Conservation (phyloP, 2,113 vertebrate genomes). For the Mormyrus iriodes region DNA sequence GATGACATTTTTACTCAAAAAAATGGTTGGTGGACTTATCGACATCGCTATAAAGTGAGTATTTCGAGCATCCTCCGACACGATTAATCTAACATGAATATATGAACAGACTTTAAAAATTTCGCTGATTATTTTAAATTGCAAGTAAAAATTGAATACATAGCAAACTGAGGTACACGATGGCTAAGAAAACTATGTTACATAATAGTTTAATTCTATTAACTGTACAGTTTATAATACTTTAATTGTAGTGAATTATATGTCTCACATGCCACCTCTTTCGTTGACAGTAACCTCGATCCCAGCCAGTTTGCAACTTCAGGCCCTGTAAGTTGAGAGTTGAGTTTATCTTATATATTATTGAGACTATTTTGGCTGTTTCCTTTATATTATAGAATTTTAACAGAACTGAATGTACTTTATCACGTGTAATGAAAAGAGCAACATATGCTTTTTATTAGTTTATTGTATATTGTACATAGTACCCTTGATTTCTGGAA, state of each 20-base stretch:
- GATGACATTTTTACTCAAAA: neutral
- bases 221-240: neutral
- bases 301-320: constrained; percentile 48
- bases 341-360: no score
- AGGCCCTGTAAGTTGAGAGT: constrained; percentile 56
- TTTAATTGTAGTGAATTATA: neutral
- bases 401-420: neutral
- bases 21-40: neutral
- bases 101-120: neutral
- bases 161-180: neutral
- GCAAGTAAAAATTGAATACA: neutral
- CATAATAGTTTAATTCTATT: neutral
- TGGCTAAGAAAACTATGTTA: neutral
- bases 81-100: neutral
- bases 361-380: neutral
- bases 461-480: neutral
- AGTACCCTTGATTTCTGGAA: neutral
- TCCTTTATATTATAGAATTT: neutral
- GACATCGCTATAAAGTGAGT: neutral
- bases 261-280: neutral
- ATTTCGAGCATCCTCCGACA: neutral
- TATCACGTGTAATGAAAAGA: neutral
- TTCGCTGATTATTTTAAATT: neutral
- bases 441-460: neutral
- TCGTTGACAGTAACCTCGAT: constrained; percentile 54